Conservation (phyloP, 92 coral and sea anemone genomes). For the Epizoanthus stellaris region DNA sequence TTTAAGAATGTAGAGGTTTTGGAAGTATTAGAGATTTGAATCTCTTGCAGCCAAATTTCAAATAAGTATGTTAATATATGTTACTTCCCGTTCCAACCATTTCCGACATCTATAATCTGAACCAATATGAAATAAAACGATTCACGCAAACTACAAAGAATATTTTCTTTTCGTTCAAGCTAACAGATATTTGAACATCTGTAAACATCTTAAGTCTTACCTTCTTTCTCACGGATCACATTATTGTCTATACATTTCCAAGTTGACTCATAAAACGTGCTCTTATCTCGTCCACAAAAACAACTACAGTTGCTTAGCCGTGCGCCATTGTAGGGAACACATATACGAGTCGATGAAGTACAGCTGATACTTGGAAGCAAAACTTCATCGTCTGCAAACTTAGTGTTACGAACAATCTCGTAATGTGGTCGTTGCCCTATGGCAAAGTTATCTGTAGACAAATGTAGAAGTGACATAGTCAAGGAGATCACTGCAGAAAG, state of each 20-base stretch:
- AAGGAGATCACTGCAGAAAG: neutral
- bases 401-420: slow-evolving; percentile 7
- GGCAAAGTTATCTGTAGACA: neutral
- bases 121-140: too few species aligned
- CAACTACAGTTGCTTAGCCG: slow-evolving; percentile 11
- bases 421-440: neutral
- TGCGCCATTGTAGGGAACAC: neutral
- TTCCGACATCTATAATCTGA: too few species aligned
- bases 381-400: slow-evolving; percentile 15
- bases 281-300: slow-evolving; percentile 31
- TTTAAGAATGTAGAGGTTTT: too few species aligned
- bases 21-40: too few species aligned
- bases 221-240: slow-evolving; percentile 25
- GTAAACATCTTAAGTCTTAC: neutral
- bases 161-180: neutral
- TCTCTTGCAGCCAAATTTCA: too few species aligned
- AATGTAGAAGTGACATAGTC: neutral
- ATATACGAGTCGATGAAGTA: neutral
- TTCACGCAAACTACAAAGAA: too few species aligned
- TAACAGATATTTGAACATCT: neutral
- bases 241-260: slow-evolving; percentile 27
- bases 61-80: too few species aligned
- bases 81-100: too few species aligned
- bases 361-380: slow-evolving; percentile 1
- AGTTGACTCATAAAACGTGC: slow-evolving; percentile 33